These are phyloP conservation scores for Aleiodes testaceus DNA, from an alignment of 2,888 invertebrate genomes.

Conservation along the genomic window DNA sequence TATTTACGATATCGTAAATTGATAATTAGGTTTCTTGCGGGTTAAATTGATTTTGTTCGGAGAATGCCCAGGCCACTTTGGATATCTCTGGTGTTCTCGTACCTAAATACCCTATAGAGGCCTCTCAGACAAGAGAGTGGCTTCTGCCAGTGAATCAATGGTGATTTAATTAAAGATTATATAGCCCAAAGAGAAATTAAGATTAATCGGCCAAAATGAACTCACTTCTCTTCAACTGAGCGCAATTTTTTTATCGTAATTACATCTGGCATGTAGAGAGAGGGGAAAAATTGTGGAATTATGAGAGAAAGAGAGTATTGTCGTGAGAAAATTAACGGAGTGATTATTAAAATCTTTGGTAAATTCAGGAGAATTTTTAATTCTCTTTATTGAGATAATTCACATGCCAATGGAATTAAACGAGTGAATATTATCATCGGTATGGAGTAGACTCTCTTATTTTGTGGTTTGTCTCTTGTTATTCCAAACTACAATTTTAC, in stretches of 20 bases:
- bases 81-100: conserved; percentile 34
- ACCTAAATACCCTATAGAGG: conserved; percentile 20
- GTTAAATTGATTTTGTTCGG: conserved; percentile 57
- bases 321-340: neutral
- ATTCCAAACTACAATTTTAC: conserved; percentile 40
- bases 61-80: conserved; percentile 35
- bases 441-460: conserved; percentile 15
- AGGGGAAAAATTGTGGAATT: neutral
- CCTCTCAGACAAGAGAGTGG: conserved; percentile 33
- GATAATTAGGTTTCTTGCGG: conserved; percentile 60
- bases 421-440: neutral
- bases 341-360: too few species aligned
- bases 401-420: neutral
- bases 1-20: conserved; percentile 60
- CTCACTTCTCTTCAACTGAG: conserved; percentile 35
- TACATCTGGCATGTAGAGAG: conserved; percentile 3
- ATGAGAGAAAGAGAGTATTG: neutral
- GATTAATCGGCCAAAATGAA: conserved; percentile 66
- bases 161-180: conserved; percentile 72
- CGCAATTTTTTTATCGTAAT: conserved; percentile 23
- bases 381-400: too few species aligned
- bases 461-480: conserved; percentile 39
- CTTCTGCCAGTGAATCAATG: conserved; percentile 63
- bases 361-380: too few species aligned
- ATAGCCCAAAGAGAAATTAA: conserved; percentile 68